Base-by-base conservation (phyloP, 2,113 vertebrate genomes). In the Dascyllus trimaculatus region DNA sequence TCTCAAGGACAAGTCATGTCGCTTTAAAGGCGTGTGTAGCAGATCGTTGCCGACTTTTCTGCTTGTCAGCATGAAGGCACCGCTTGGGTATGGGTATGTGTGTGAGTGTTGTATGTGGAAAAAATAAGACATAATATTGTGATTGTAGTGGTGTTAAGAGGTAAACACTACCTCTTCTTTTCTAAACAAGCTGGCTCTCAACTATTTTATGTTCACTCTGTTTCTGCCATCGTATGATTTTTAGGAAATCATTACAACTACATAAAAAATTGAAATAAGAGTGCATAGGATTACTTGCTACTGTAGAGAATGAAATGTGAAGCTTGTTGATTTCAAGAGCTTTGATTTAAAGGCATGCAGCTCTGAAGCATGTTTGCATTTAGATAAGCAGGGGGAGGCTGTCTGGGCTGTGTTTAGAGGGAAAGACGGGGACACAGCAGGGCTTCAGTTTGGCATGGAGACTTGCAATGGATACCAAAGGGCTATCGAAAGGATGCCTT, bases 61-160 rank as follows among this genome's bases (percentile, higher is more conserved):
- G 56, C 71, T 78, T 48, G 19, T 67, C 71, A 85, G 51, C 77
- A 83, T 91, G 75, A 85, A 80, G 43, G 78, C 75, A 17, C 75
- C 66, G 1, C 46, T 52, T 8, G 82, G 87, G 86, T 88, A 86
- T 21, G 72, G 72, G 5, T 35, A 5, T 40, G 14, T 61, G 4
- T 32, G 24, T 45, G 11, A 69, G 0, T 60, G 21, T 59, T 40
- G 32, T 54, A 19, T 52, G 24, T 43, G 19, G 13, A 48, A 59
- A 35, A 25, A 53, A 21, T 6, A 49, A 65, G 1, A 8, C 17
- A 3, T 26, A 15, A 19, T 26, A 14, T 11, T 62, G 7, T 59
- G 35, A 24, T 59, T 60, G 19, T 51, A 43, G 40, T 43, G 11
- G 14, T 15, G 40, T 1, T 43, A 15, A 4, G 13, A 43, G 40